Base-by-base conservation (phyloP, 2,888 invertebrate species). In the Latheticus oryzae region DNA sequence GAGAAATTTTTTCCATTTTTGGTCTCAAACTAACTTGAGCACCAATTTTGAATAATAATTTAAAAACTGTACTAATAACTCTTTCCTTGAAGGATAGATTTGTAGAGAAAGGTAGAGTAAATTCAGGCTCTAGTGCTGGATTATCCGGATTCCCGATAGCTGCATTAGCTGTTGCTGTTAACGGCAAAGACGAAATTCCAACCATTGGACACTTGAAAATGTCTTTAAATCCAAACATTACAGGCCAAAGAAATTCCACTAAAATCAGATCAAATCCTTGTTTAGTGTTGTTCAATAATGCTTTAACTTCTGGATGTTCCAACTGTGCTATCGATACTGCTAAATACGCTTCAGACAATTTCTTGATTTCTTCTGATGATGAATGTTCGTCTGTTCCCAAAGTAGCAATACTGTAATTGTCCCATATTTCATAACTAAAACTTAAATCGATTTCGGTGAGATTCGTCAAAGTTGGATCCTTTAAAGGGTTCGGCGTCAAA, bases 401-500 rank as follows among this genome's bases (percentile, higher is more conserved):
- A 9, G 52, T 54, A 1, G 47, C 19, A 17, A 54, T 35, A 19
- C 35, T 51, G 17, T 47, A 13, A 16, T 61, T 54, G 4, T 58
- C 30, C 60, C 57, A 60, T 17, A 26, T 38, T 24, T 67, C 56
- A 37, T 81, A 78, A 0, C 77, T 58, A 28, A 67, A 65, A 28
- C 73, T 65, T 0, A 79, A 38, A 54, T 79, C 75, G 12, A 82
- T 76, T 66, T 81, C 76, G 0, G 73, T 76, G 5, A 81, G 69
- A 63, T 78, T 80, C 3, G 69, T 65, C 1, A 78, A 66, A 1
- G 69, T 63, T 3, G 69, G 58, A 42, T 79, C 77, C 17, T 78
- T 77, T 0, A 79, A 61, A 0, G 82, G 81, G 66, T 73, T 66
- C 1, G 76, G 67, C 1, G 83, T 81, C n/a, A 82, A 47, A 0